Percentiles rank a stretch among this genome's conserved stretches.
Evolutionary conservation across 1,140 invertebrate genomes (phyloP).

Genomic region (Eupristina koningsbergeri): DNA sequence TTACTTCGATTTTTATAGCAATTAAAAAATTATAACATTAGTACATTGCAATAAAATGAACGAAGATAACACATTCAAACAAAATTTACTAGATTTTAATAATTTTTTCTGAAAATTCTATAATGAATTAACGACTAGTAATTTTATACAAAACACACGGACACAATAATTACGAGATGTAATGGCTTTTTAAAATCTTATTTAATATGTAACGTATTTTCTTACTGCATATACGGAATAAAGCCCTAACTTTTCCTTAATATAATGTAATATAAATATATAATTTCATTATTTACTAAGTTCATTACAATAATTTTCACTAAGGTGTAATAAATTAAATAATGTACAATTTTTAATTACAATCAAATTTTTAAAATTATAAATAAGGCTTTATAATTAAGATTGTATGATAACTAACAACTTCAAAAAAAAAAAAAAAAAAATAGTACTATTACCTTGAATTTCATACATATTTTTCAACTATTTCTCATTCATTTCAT

Average conservation of each 20-base stretch:
- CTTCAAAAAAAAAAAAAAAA: too few species aligned
- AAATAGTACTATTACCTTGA: not conserved
- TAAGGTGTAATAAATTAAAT: not conserved
- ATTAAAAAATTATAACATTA: constrained; percentile 1
- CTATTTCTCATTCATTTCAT: not conserved
- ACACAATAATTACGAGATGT: constrained; percentile 25
- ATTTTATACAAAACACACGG: constrained; percentile 14
- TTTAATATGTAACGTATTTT: not conserved
- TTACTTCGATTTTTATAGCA: constrained; percentile 15
- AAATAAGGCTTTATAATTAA: not conserved
- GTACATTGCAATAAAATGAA: constrained; percentile 19
- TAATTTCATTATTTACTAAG: not conserved
- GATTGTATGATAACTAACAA: not conserved
- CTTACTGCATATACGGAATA: not conserved
- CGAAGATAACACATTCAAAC: constrained; percentile 1
- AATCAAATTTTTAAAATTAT: not conserved
- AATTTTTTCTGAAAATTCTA: not conserved
- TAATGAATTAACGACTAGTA: constrained; percentile 31
- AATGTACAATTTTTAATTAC: not conserved
- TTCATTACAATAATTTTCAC: not conserved
- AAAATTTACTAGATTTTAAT: constrained; percentile 5
- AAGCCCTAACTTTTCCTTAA: not conserved
- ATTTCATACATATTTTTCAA: not conserved
- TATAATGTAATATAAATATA: not conserved
- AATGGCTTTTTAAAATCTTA: not conserved